phyloP scores from a whole-genome alignment of 2,888 invertebrate genomes.

The Synanthedon formicaeformis region DNA sequence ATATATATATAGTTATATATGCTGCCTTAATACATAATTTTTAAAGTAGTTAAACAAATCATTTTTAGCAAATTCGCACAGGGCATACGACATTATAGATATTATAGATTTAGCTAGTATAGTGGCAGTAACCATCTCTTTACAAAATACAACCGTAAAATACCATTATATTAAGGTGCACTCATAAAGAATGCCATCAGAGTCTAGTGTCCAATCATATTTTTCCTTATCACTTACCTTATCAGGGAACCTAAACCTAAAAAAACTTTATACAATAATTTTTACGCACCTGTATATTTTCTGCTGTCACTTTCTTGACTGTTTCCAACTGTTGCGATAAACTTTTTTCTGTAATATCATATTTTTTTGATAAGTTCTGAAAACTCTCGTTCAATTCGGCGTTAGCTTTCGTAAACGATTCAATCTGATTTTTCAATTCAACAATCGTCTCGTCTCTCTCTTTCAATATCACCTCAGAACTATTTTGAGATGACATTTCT shows the following conservation, averaged over 20 bases:
- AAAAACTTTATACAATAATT: no score
- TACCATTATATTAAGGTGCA: neutral
- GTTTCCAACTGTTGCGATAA: conserved; percentile 76
- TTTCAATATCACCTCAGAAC: conserved; percentile 25
- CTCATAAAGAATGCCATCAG: neutral
- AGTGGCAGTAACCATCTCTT: no score
- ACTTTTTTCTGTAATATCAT: conserved; percentile 75
- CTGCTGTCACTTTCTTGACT: conserved; percentile 73
- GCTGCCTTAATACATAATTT: no score
- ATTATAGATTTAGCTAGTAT: no score
- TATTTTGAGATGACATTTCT: conserved; percentile 24
- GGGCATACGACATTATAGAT: no score
- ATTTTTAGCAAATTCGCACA: no score
- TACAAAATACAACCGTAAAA: no score
- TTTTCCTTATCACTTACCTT: no score
- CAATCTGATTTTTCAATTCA: conserved; percentile 30
- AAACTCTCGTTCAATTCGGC: conserved; percentile 68
- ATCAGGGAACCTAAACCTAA: no score
- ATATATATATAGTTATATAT: no score
- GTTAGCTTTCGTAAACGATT: conserved; percentile 38
- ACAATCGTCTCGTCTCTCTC: conserved; percentile 53
- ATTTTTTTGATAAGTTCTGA: conserved; percentile 74
- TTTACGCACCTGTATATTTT: conserved; percentile 60
- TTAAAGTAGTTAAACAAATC: no score
- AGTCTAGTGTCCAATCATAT: no score